Conservation (phyloP, 2,113 vertebrate genomes). For the Rhinoptilus africanus region DNA sequence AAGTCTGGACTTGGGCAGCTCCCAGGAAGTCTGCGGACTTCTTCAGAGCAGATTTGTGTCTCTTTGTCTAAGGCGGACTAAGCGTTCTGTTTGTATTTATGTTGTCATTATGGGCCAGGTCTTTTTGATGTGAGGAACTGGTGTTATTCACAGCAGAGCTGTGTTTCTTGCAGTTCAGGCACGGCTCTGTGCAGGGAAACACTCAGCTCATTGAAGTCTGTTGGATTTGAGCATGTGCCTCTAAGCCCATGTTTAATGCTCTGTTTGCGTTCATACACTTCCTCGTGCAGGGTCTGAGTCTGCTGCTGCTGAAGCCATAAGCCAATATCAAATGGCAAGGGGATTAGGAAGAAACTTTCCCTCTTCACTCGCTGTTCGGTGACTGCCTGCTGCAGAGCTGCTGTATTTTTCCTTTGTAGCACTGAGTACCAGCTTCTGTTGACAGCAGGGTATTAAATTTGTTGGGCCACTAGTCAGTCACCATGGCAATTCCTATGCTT, state of each 20-base stretch:
- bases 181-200: not conserved
- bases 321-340: not conserved
- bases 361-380: not conserved
- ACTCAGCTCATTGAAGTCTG: not conserved
- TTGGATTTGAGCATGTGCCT: not conserved
- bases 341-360: not conserved
- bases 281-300: not conserved
- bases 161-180: not conserved
- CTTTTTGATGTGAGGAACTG: not conserved
- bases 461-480: not conserved
- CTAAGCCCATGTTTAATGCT: not conserved
- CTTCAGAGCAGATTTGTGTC: not conserved
- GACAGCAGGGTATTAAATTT: not conserved
- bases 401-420: not conserved
- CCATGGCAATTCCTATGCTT: not conserved
- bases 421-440: not conserved
- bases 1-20: not conserved
- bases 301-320: not conserved
- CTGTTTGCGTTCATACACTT: not conserved
- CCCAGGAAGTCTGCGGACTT: not conserved
- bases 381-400: not conserved
- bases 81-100: not conserved
- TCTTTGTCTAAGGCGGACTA: not conserved
- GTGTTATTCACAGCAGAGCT: no score
- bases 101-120: fast-evolving